Evolutionary conservation across 2,888 invertebrate species (phyloP).

Genomic region (Eupithecia dodoneata): DNA sequence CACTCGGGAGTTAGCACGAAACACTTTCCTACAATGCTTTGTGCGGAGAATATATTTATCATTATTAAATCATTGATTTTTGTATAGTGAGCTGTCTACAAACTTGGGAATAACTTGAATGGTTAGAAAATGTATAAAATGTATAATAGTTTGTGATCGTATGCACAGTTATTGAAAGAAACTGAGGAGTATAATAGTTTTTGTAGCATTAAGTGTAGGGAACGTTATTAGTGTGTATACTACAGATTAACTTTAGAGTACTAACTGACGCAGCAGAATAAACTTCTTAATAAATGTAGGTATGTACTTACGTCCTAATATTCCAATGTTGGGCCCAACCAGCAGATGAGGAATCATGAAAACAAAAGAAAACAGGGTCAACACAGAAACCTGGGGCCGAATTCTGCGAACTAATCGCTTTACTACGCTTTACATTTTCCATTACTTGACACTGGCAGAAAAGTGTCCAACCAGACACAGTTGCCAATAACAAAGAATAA

Average conservation of each 20-base stretch:
- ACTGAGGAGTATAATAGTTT: neutral
- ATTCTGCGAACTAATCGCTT: too few species aligned
- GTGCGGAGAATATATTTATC: too few species aligned
- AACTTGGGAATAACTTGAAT: neutral
- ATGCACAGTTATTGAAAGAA: neutral
- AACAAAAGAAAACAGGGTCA: slow-evolving; percentile 39
- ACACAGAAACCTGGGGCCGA: neutral
- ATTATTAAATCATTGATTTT: too few species aligned
- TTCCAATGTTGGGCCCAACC: slow-evolving; percentile 2
- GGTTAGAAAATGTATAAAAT: neutral
- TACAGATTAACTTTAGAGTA: too few species aligned
- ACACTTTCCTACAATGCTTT: neutral
- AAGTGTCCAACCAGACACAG: too few species aligned
- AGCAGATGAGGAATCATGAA: slow-evolving; percentile 50
- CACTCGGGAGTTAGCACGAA: neutral
- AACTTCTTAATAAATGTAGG: neutral
- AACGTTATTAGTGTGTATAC: neutral
- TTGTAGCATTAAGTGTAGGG: neutral
- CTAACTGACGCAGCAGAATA: too few species aligned
- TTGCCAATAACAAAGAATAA: too few species aligned
- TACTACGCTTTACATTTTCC: too few species aligned
- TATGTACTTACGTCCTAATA: slow-evolving; percentile 65
- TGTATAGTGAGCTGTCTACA: neutral
- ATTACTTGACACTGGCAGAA: too few species aligned
- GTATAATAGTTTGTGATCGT: neutral